Evolutionary conservation across 2,113 vertebrate genomes (phyloP).

Genomic region (Caloenas nicobarica): DNA sequence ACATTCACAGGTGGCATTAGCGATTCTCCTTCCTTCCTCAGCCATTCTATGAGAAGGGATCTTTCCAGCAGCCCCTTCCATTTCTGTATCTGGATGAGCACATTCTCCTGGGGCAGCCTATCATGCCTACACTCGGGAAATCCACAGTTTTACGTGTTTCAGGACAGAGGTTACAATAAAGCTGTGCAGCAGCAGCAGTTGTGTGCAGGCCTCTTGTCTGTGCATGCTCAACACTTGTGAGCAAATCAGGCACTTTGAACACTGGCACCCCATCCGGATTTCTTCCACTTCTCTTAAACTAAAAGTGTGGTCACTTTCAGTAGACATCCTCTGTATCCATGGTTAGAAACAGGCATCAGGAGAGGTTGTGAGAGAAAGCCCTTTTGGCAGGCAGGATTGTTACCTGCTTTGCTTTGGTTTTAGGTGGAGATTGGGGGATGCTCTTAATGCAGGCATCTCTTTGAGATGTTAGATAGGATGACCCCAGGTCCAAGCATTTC

Average conservation of each 20-base stretch:
- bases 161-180: not conserved
- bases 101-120: not conserved
- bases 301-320: not conserved
- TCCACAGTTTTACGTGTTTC: not conserved
- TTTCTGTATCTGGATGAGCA: not conserved
- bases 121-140: not conserved
- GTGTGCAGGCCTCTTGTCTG: not conserved
- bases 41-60: not conserved
- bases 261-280: not conserved
- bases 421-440: not conserved
- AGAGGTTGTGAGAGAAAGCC: not conserved
- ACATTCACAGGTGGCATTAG: not conserved
- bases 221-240: not conserved
- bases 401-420: not conserved
- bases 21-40: not conserved
- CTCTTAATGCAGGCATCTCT: not conserved
- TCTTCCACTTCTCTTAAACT: not conserved
- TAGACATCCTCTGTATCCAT: not conserved
- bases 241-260: not conserved
- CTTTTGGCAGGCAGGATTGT: not conserved
- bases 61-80: not conserved
- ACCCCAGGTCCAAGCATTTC: not conserved
- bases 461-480: not conserved
- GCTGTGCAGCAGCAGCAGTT: not conserved
- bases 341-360: not conserved